A percentile compares a stretch with the other conserved stretches of the same genome.
Conservation (phyloP, 2,888 invertebrate species). For the Pterobdella sp. region DNA sequence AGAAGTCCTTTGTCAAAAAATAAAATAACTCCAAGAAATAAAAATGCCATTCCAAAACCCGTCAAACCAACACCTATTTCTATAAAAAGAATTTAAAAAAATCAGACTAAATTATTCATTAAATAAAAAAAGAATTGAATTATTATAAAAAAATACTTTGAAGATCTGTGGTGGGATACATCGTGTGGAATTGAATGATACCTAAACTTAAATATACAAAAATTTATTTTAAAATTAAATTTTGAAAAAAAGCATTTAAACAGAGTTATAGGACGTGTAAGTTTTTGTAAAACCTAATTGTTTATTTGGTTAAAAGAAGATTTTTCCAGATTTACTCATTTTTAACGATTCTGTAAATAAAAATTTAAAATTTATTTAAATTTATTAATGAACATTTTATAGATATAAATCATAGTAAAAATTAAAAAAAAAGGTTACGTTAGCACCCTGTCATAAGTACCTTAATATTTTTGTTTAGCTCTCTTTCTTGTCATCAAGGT, state of each 20-base stretch:
- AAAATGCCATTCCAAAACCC: constrained; percentile 82
- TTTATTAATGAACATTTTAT: too few species aligned
- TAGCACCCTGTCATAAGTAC: too few species aligned
- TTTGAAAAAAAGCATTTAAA: neutral
- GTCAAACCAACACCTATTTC: constrained; percentile 93
- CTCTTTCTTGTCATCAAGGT: too few species aligned
- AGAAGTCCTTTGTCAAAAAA: constrained; percentile 92
- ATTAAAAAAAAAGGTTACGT: too few species aligned
- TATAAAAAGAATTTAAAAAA: constrained; percentile 35
- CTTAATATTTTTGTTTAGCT: too few species aligned
- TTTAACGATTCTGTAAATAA: too few species aligned
- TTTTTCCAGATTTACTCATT: too few species aligned
- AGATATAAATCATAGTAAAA: too few species aligned
- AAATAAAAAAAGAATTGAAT: neutral
- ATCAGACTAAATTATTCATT: neutral
- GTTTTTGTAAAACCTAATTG: neutral
- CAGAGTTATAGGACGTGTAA: constrained; percentile 9
- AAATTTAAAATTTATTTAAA: too few species aligned
- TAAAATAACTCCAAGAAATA: constrained; percentile 83
- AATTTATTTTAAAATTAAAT: neutral
- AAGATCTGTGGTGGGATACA: neutral
- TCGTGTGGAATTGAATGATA: neutral
- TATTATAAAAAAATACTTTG: constrained; percentile 5
- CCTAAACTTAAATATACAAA: neutral
- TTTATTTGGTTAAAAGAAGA: neutral